Evolutionary conservation across 2,888 invertebrate species (phyloP).

Genomic region (Tolmerus cingulatus): DNA sequence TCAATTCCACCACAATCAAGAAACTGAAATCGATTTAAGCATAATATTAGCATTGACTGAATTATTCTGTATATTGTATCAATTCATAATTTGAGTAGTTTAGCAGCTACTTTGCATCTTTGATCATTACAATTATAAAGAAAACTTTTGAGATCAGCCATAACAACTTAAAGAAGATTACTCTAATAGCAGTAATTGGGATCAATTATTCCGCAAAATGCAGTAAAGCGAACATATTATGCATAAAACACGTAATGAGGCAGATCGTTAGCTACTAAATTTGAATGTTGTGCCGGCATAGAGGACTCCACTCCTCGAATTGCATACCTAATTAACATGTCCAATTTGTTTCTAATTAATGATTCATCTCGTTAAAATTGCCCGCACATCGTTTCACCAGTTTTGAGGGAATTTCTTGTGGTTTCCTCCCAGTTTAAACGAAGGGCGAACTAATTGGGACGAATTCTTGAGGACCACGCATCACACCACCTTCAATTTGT

Average conservation of each 20-base stretch:
- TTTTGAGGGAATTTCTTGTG: neutral
- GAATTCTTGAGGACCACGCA: slow-evolving; percentile 29
- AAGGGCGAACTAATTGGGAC: slow-evolving; percentile 39
- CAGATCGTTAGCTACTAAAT: neutral
- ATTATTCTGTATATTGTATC: neutral
- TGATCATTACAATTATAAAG: neutral
- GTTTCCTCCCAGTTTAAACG: neutral
- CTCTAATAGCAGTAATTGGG: neutral
- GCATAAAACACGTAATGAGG: neutral
- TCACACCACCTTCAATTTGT: slow-evolving; percentile 16
- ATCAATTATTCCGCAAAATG: neutral
- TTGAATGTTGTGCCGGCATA: neutral
- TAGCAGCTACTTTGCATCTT: neutral
- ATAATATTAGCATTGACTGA: neutral
- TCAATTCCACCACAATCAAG: neutral
- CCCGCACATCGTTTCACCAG: slow-evolving; percentile 7
- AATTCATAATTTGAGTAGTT: neutral
- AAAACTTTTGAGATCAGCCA: neutral
- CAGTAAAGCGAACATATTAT: neutral
- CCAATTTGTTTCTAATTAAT: slow-evolving; percentile 50
- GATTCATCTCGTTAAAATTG: slow-evolving; percentile 47
- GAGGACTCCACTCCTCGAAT: neutral
- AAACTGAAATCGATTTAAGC: neutral
- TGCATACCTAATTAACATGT: slow-evolving; percentile 47
- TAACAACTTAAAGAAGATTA: neutral